These are phyloP conservation scores for Centropus unirufus DNA, from an alignment of 2,113 vertebrate genomes.

Conservation along the genomic window DNA sequence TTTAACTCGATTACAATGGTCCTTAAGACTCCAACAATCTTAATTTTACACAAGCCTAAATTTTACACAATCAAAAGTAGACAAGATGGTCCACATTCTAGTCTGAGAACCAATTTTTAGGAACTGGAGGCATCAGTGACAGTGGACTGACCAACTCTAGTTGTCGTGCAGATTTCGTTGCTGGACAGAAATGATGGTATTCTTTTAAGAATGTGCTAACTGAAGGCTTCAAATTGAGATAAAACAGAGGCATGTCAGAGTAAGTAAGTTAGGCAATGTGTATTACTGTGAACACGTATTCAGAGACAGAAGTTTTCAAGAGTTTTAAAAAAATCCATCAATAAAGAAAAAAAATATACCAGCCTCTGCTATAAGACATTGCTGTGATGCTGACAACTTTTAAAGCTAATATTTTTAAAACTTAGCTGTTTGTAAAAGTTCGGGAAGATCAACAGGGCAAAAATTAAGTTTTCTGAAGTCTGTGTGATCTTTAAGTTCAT, in stretches of 20 bases:
- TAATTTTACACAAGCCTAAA: neutral
- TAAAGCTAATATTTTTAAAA: neutral
- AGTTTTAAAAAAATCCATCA: accelerated
- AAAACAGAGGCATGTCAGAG: neutral
- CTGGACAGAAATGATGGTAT: neutral
- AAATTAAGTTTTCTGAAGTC: neutral
- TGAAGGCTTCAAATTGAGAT: neutral
- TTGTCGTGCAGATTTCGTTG: neutral
- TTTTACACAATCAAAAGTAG: neutral
- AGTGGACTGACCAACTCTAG: neutral
- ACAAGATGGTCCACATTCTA: neutral
- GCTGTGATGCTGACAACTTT: neutral
- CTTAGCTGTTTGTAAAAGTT: neutral
- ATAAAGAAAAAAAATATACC: neutral
- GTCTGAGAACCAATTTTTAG: neutral
- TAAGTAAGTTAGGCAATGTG: neutral
- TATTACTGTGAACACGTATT: neutral
- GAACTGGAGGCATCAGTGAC: neutral
- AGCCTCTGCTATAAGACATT: neutral
- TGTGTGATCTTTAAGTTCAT: neutral
- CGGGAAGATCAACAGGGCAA: neutral
- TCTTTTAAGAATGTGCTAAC: neutral
- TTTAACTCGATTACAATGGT: neutral
- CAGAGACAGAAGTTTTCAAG: neutral
- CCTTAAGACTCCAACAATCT: neutral